Percentiles rank a stretch among this genome's conserved stretches.
These are phyloP conservation scores for Itoplectis maculator DNA, from an alignment of 2,888 invertebrate genomes.

Conservation along the genomic window DNA sequence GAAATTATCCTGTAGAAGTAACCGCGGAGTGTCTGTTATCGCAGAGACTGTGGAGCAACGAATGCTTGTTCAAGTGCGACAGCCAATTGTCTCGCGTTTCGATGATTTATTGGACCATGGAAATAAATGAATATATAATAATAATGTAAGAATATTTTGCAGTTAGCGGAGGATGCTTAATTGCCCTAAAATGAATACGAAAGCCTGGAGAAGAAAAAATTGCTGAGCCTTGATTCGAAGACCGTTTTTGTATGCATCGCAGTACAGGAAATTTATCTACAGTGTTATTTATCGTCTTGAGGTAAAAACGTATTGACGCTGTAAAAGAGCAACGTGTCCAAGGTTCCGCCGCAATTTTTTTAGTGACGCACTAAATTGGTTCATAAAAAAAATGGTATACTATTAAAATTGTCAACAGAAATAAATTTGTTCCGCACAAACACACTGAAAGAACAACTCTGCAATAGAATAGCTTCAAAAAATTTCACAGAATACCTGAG, in stretches of 20 bases:
- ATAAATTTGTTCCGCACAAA: no score
- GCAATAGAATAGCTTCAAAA: no score
- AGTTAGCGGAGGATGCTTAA: no score
- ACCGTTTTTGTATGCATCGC: background rate
- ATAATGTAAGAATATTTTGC: no score
- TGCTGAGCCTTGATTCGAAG: background rate
- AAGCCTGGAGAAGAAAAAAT: background rate
- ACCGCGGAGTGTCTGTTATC: conserved; percentile 6
- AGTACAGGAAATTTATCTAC: background rate
- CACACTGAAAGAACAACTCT: no score
- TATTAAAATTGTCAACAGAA: no score
- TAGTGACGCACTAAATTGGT: no score
- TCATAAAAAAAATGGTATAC: no score
- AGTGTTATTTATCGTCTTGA: background rate
- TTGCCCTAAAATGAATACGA: no score
- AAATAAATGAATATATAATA: background rate
- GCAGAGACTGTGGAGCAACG: background rate
- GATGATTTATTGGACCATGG: background rate
- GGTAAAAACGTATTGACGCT: background rate
- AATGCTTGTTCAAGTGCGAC: background rate
- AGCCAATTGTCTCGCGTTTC: background rate
- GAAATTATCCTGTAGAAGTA: conserved; percentile 8
- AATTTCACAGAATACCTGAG: conserved; percentile 1
- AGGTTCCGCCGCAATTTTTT: no score
- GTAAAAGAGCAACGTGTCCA: background rate